Evolutionary conservation across 2,888 invertebrate species (phyloP).

Genomic region (Steinernema hermaphroditum): DNA sequence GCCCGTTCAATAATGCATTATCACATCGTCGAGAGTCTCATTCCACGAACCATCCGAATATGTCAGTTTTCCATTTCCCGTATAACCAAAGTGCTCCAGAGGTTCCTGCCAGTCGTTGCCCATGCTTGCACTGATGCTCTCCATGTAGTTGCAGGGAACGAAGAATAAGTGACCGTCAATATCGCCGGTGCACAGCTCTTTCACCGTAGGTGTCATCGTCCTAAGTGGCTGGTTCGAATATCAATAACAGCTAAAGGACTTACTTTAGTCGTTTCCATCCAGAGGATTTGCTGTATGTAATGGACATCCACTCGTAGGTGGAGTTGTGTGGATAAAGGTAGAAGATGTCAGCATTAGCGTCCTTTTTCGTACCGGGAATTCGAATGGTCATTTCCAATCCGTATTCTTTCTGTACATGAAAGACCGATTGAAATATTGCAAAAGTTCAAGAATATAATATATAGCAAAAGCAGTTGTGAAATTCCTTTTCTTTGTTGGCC

Average conservation of each 20-base stretch:
- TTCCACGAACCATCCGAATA: too few species aligned
- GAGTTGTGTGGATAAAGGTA: neutral
- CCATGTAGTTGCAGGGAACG: neutral
- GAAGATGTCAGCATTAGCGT: neutral
- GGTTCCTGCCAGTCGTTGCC: neutral
- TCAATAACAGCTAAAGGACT: neutral
- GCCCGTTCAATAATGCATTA: too few species aligned
- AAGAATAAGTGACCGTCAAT: neutral
- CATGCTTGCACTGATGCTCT: neutral
- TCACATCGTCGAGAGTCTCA: too few species aligned
- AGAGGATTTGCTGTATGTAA: neutral
- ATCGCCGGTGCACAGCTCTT: neutral
- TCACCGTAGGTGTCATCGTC: neutral
- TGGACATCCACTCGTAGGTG: neutral
- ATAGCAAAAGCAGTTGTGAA: too few species aligned
- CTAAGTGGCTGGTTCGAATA: neutral
- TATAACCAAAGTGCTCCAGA: too few species aligned
- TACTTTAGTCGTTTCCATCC: neutral
- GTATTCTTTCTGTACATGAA: too few species aligned
- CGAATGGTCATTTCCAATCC: neutral
- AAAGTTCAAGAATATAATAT: too few species aligned
- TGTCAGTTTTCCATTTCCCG: too few species aligned
- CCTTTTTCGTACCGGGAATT: neutral
- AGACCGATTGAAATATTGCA: too few species aligned
- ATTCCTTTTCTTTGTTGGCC: too few species aligned